A percentile compares a stretch with the other conserved stretches of the same genome.
Conservation (phyloP, 2,797 vertebrate species). For the Serranus cabrilla region DNA sequence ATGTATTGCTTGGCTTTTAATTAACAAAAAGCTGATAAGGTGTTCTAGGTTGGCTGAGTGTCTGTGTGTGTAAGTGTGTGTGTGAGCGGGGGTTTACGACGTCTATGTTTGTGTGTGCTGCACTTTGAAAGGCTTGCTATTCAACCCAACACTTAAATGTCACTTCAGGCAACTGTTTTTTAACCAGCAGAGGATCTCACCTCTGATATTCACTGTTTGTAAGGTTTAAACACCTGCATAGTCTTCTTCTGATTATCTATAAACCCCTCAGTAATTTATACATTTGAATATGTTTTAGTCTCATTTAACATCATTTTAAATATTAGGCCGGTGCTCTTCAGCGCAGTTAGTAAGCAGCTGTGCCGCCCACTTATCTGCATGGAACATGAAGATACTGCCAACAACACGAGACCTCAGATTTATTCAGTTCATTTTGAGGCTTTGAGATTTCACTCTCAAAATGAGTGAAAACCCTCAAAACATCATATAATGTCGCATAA, state of each 20-base stretch:
- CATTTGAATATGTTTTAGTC: background rate
- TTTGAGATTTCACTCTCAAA: background rate
- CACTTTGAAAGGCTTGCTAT: constrained; percentile 18
- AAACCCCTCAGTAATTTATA: background rate
- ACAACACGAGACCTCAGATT: background rate
- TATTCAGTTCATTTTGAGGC: background rate
- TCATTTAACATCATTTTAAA: background rate
- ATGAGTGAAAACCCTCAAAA: background rate
- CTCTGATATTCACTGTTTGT: background rate
- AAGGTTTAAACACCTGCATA: background rate
- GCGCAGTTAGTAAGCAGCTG: background rate
- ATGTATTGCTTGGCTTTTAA: constrained; percentile 61
- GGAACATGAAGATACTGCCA: background rate
- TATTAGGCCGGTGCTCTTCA: background rate
- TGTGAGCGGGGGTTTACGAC: background rate
- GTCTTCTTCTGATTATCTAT: background rate
- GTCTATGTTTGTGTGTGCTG: constrained; percentile 5
- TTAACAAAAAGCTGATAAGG: constrained; percentile 69
- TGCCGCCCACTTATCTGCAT: background rate
- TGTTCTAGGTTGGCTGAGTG: constrained; percentile 29
- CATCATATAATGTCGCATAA: no score
- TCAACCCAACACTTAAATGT: constrained; percentile 14
- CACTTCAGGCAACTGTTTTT: background rate
- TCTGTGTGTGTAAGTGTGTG: constrained; percentile 2
- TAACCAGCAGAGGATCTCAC: background rate